Percentiles rank a stretch among this genome's conserved stretches.
Conservation (phyloP, 2,113 vertebrate species). For the Manacus vitellinus region DNA sequence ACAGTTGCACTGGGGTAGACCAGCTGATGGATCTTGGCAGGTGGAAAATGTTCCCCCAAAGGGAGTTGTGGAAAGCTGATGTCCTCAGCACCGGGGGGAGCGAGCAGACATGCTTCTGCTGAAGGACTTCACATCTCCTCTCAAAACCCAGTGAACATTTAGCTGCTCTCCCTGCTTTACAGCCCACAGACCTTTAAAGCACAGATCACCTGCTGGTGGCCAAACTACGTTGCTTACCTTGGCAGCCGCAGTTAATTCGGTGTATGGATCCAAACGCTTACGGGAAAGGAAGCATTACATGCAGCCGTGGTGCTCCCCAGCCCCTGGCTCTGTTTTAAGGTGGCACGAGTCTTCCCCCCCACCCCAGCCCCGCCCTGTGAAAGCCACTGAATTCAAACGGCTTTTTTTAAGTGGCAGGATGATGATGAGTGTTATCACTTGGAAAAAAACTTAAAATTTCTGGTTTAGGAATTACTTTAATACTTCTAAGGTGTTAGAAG, state of each 20-base stretch:
- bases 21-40: rapidly evolving
- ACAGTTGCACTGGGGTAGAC: rapidly evolving
- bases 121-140: background rate
- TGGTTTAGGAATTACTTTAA: background rate
- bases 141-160: rapidly evolving
- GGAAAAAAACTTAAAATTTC: background rate
- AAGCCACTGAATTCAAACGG: background rate
- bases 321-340: background rate
- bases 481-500: background rate
- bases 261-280: background rate
- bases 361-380: no score
- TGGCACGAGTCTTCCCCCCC: background rate
- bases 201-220: background rate
- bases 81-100: rapidly evolving
- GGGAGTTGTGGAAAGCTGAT: background rate
- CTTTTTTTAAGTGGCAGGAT: background rate
- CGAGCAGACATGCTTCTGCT: background rate
- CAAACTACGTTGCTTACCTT: conserved; percentile 17
- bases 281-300: background rate
- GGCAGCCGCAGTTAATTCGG: rapidly evolving
- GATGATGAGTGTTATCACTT: background rate
- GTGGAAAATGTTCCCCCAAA: background rate
- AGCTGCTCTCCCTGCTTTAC: background rate
- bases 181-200: background rate
- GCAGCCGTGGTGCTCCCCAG: background rate